phyloP scores from a whole-genome alignment of 2,113 vertebrate species.

The Nesoenas mayeri region DNA sequence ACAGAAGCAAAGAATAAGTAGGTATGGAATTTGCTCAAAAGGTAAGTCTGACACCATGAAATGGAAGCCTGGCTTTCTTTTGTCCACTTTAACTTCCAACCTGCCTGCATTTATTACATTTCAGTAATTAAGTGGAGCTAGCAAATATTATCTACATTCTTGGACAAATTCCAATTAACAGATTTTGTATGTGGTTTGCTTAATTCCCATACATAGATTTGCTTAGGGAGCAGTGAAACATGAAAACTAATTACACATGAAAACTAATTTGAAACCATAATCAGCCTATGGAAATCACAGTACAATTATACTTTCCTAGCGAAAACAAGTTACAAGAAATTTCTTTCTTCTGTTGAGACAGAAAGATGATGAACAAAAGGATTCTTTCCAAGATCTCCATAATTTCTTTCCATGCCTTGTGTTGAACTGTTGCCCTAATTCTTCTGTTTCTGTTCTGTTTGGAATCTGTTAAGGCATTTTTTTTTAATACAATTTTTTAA shows the following conservation, averaged over 20 bases:
- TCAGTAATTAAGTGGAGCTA: not conserved
- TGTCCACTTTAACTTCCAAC: not conserved
- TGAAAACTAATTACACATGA: not conserved
- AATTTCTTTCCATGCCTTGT: not conserved
- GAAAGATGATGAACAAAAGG: not conserved
- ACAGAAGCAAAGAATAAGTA: not conserved
- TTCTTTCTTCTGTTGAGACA: not conserved
- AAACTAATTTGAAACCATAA: not conserved
- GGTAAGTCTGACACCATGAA: not conserved
- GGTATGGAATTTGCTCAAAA: not conserved
- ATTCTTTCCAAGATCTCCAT: not conserved
- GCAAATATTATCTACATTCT: not conserved
- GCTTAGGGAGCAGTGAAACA: not conserved
- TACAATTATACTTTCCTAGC: not conserved
- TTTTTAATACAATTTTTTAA: not conserved
- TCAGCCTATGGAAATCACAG: not conserved
- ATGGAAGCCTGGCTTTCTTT: not conserved
- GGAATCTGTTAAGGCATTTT: not conserved
- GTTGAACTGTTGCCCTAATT: not conserved
- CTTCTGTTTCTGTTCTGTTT: not conserved
- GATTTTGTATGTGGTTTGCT: not conserved
- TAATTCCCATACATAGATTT: not conserved
- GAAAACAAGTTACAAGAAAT: constrained; percentile 3
- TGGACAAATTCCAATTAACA: not conserved
- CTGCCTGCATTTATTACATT: not conserved